Evolutionary conservation across 2,888 invertebrate species (phyloP).

Genomic region (Oscheius sp.): DNA sequence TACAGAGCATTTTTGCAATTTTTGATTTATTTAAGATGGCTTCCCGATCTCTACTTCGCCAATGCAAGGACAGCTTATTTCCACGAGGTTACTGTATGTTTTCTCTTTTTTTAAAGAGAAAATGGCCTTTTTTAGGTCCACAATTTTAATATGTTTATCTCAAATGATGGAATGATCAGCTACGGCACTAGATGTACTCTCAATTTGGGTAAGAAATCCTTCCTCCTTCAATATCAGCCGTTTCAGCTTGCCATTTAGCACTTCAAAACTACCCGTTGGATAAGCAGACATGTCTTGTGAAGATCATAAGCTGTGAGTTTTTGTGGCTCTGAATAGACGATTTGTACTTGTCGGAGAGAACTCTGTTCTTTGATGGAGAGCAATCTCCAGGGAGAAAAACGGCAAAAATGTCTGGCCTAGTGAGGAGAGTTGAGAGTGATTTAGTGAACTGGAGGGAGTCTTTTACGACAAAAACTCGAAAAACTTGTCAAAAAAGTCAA

Average conservation of each 20-base stretch:
- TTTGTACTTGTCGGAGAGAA: too few relatives aligned
- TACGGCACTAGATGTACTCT: constrained; percentile 57
- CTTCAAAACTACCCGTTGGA: constrained; percentile 97
- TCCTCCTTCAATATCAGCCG: too few relatives aligned
- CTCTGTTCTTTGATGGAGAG: not conserved
- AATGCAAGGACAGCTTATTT: constrained; percentile 62
- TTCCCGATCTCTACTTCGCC: constrained; percentile 63
- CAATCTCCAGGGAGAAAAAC: not conserved
- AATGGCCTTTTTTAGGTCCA: constrained; percentile 40
- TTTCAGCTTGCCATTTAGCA: constrained; percentile 95
- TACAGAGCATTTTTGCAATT: too few relatives aligned
- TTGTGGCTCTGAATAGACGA: too few relatives aligned
- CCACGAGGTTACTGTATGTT: constrained; percentile 45
- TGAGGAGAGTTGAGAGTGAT: too few relatives aligned
- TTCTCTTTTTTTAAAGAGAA: not conserved
- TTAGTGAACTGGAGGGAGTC: too few relatives aligned
- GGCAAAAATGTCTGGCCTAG: too few relatives aligned
- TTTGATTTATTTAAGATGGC: constrained; percentile 49
- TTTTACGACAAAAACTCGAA: not conserved
- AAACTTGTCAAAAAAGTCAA: not conserved
- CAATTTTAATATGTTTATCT: constrained; percentile 64
- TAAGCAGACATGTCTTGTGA: constrained; percentile 97
- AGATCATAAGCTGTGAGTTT: constrained; percentile 95
- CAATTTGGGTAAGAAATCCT: too few relatives aligned
- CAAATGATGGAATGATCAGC: constrained; percentile 53